Evolutionary conservation across 2,797 vertebrate genomes (phyloP).

Genomic region (Sternotherus odoratus): DNA sequence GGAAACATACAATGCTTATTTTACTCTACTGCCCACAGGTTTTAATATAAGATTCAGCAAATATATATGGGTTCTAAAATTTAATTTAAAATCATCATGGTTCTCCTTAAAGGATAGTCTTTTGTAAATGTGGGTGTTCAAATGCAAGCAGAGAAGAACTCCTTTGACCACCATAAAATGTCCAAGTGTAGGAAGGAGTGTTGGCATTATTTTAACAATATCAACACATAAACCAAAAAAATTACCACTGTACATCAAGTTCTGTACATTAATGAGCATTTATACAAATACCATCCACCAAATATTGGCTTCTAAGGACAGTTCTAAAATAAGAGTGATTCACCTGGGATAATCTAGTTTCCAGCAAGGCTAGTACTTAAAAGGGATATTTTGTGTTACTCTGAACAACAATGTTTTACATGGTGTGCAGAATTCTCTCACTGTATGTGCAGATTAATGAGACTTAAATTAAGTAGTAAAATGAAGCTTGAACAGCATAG

Average conservation of each 20-base stretch:
- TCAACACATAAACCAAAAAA: conserved; percentile 28
- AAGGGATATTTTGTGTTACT: conserved; percentile 57
- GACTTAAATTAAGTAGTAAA: conserved; percentile 86
- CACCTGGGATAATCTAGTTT: conserved; percentile 64
- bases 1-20: conserved; percentile 51
- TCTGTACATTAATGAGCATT: conserved; percentile 73
- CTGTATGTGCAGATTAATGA: conserved; percentile 53
- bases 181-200: conserved; percentile 1
- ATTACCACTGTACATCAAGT: conserved; percentile 59
- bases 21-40: conserved; percentile 25
- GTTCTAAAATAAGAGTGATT: conserved; percentile 72
- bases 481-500: conserved; percentile 93
- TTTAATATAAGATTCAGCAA: conserved; percentile 25
- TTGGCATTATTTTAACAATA: conserved; percentile 45
- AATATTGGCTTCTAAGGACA: conserved; percentile 76
- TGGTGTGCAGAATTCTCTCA: conserved; percentile 28
- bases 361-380: conserved; percentile 72
- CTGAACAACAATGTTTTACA: conserved; percentile 56
- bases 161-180: conserved; percentile 54
- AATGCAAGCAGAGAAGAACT: conserved; percentile 33
- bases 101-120: conserved; percentile 43
- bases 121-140: conserved; percentile 1
- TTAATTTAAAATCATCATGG: neutral
- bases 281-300: conserved; percentile 78
- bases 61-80: conserved; percentile 16